These are phyloP conservation scores for Brachyptera risi DNA, from an alignment of 2,888 invertebrate species.

Conservation along the genomic window DNA sequence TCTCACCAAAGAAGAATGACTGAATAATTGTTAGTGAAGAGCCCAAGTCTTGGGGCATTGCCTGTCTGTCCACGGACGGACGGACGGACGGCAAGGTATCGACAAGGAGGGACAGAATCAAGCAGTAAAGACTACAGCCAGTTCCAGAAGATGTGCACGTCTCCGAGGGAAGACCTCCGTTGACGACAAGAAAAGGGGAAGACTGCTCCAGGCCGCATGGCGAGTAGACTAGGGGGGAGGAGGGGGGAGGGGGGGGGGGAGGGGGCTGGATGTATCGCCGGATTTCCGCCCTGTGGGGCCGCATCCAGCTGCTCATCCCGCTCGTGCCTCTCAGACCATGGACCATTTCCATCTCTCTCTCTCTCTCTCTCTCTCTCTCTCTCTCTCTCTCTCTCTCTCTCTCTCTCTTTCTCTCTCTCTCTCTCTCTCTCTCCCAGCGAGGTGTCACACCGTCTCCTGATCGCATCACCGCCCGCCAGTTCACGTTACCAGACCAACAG, in stretches of 20 bases:
- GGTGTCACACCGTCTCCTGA: neutral
- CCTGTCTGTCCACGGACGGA: too few species aligned
- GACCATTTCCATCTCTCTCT: neutral
- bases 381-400: neutral
- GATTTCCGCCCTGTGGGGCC: constrained; percentile 32
- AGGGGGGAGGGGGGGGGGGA: constrained; percentile 4
- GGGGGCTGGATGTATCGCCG: constrained; percentile 22
- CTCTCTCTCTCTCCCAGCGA: neutral
- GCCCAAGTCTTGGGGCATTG: too few species aligned
- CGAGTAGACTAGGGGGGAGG: neutral
- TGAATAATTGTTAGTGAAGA: too few species aligned
- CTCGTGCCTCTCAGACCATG: constrained; percentile 36
- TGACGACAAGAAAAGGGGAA: neutral
- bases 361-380: neutral
- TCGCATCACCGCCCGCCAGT: neutral
- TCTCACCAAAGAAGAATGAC: too few species aligned
- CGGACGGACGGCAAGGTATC: too few species aligned
- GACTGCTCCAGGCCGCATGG: neutral
- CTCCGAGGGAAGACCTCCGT: neutral
- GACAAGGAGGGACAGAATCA: too few species aligned
- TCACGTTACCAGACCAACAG: neutral
- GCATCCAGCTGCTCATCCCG: constrained; percentile 30
- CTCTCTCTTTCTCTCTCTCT: too few species aligned
- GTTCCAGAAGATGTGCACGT: too few species aligned
- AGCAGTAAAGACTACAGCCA: too few species aligned